Base-by-base conservation (phyloP, 2,888 invertebrate species). In the Ditula angustiorana region DNA sequence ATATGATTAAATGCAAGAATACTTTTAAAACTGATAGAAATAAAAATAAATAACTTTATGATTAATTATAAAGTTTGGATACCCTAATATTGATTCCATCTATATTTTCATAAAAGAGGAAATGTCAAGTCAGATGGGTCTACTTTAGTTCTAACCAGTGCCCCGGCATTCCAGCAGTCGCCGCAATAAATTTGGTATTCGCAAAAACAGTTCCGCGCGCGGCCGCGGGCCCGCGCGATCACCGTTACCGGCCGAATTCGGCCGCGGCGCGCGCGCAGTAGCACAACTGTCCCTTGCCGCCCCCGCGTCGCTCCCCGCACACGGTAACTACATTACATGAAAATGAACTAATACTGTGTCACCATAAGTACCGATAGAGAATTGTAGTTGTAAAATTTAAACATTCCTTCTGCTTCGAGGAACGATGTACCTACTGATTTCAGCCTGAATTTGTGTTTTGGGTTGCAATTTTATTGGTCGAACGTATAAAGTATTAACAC, bases 241-340 rank as follows among this genome's bases (percentile, higher is more conserved):
- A 49, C 49, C 49, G 49, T 49, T 49, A 49, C 49, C 49, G 28
- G 49, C 49, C 49, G 49, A 49, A 49, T 49, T 49, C 49, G 49
- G 35, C 35, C 35, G 35, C 35, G n/a, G 49, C 49, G 28, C 28
- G 46, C 46, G 28, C 49, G 26, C 49, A 28, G 49, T 10, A 28
- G 28, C 26, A 13, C 49, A 49, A 28, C 28, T 41, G 16, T 41
- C 7, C 37, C 19, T 16, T 41, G 19, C 41, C 19, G n/a, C n/a
- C 10, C 10, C 2, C 41, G 30, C 30, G 1, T 30, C 30, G 30
- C 41, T 19, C 26, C 41, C 8, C 41, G 41, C 41, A n/a, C 41
- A 19, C 41, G 11, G 8, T 41, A 19, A 8, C 19, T 41, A 10
- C 8, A 41, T 19, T 8, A 16, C 2, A 41, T 21, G 41, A 41